Base-by-base conservation (phyloP, 2,888 invertebrate genomes). In the Imbricaverruca yamaguchii region DNA sequence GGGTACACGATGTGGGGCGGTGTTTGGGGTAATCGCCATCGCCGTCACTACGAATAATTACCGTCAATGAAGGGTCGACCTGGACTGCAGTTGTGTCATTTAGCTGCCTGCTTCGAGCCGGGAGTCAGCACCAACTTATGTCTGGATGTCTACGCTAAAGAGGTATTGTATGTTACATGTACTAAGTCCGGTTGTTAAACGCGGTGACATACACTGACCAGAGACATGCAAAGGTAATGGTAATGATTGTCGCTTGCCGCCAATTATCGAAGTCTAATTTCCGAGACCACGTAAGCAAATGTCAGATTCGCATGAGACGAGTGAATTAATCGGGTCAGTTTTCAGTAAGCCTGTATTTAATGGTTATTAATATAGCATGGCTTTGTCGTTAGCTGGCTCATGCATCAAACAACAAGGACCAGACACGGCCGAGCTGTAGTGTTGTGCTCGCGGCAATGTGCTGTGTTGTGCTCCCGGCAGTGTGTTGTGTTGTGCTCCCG, bases 181-280 rank as follows among this genome's bases (percentile, higher is more conserved):
- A 74, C 55, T 74, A 74, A 53, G 74, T 55, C 55, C 55, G 74
- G 74, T 74, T 74, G 55, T n/a, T 55, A n/a, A 55, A 55, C 53
- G 21, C n/a, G n/a, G n/a, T n/a, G n/a, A 18, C 74, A 55, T 55
- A 55, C 15, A 74, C 74, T 9, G 21, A 53, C 21, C 74, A 21
- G 21, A 53, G 10, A 55, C 74, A 74, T 74, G 74, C 74, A 55
- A 55, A 55, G 23, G 53, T 55, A 74, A 74, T 53, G 74, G 3
- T 55, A 74, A 74, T 74, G 74, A 55, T 18, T 55, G 55, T 53
- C 21, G 39, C 55, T 10, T 21, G 55, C 18, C 74, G 39, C 10
- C 74, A 18, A 74, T 74, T 74, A 53, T 55, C 15, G 53, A 74
- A 74, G 55, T 74, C 74, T 74, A 74, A 74, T 74, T 74, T 74